phyloP scores from a whole-genome alignment of 2,113 vertebrate genomes.

The Siphamia tubifer region DNA sequence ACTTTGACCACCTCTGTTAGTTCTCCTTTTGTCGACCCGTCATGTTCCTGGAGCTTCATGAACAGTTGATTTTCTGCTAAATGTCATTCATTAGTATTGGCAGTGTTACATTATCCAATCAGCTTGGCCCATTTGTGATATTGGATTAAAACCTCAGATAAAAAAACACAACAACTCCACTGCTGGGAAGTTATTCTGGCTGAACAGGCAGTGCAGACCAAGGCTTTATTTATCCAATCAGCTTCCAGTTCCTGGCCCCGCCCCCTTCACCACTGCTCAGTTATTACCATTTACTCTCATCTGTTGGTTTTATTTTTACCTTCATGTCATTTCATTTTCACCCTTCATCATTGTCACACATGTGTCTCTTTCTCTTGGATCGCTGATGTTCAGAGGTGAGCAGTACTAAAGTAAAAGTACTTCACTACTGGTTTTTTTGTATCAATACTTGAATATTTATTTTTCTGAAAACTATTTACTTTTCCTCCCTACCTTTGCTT shows the following conservation, averaged over 20 bases:
- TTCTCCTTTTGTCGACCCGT: slow-evolving; percentile 33
- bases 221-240: slow-evolving; percentile 7
- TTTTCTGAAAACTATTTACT: no score
- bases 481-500: no score
- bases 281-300: slow-evolving; percentile 38
- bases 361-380: slow-evolving; percentile 30
- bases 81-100: slow-evolving; percentile 45
- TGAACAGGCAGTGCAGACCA: background rate
- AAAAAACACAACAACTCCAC: slow-evolving; percentile 2
- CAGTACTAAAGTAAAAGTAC: no score
- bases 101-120: slow-evolving; percentile 57
- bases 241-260: slow-evolving; percentile 32
- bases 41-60: slow-evolving; percentile 8
- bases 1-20: no score
- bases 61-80: slow-evolving; percentile 37
- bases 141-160: slow-evolving; percentile 54
- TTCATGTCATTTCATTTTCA: slow-evolving; percentile 23
- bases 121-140: slow-evolving; percentile 31
- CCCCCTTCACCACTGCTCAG: background rate
- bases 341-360: slow-evolving; percentile 19
- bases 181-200: slow-evolving; percentile 41
- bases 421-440: no score
- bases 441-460: no score
- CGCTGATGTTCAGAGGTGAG: slow-evolving; percentile 42
- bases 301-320: slow-evolving; percentile 25